phyloP scores from a whole-genome alignment of 2,113 vertebrate genomes.

The Mobula birostris region DNA sequence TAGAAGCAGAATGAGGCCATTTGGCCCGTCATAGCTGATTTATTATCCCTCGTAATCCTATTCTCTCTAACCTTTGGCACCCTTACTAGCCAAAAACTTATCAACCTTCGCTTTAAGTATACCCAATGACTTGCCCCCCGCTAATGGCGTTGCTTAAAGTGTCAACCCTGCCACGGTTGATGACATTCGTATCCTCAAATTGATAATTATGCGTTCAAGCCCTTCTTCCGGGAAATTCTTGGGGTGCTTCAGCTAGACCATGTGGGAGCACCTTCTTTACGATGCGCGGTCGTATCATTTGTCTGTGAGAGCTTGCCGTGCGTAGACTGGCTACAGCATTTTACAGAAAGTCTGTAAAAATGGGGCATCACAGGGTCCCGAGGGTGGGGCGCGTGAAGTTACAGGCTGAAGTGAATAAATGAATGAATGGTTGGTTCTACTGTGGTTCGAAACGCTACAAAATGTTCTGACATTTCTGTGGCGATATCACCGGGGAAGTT shows the following conservation, averaged over 20 bases:
- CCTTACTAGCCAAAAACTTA: too few relatives aligned
- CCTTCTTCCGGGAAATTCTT: not conserved
- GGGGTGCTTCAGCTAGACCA: not conserved
- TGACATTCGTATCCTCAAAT: not conserved
- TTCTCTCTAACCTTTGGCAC: too few relatives aligned
- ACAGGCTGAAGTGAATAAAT: not conserved
- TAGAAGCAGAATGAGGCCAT: too few relatives aligned
- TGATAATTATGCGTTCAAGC: not conserved
- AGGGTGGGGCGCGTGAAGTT: not conserved
- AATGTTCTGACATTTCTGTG: not conserved
- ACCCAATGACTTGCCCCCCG: too few relatives aligned
- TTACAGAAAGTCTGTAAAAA: too few relatives aligned
- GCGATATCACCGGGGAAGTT: not conserved
- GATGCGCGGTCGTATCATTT: not conserved
- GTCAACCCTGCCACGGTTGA: not conserved
- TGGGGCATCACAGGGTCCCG: too few relatives aligned
- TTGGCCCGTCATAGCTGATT: too few relatives aligned
- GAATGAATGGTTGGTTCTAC: not conserved
- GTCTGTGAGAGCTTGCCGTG: not conserved
- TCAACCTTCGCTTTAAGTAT: too few relatives aligned
- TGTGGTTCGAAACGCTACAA: not conserved
- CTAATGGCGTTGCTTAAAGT: not conserved
- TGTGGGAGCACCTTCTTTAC: too few relatives aligned
- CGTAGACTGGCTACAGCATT: not conserved
- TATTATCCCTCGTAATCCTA: too few relatives aligned